Percentiles rank a stretch among this genome's conserved stretches.
These are phyloP conservation scores for Choristoneura rosaceana DNA, from an alignment of 2,888 invertebrate species.

Conservation along the genomic window DNA sequence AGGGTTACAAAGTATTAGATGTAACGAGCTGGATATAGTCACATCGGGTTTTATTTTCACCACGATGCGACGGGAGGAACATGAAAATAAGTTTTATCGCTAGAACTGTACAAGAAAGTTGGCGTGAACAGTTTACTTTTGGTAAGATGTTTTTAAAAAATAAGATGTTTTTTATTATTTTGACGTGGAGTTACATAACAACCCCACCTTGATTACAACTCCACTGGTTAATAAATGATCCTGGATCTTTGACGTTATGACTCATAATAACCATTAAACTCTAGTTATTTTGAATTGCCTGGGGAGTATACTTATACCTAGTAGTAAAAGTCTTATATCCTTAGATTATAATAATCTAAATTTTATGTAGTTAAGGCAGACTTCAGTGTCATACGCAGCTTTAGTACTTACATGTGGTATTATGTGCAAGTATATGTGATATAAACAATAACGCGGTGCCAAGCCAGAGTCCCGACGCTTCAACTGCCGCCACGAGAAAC, in stretches of 20 bases:
- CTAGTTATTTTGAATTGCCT: neutral
- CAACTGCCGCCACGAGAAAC: constrained; percentile 57
- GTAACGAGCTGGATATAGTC: constrained; percentile 39
- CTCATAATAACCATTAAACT: too few species aligned
- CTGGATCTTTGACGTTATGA: too few species aligned
- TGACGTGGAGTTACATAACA: neutral
- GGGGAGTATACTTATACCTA: too few species aligned
- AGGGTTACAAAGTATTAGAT: constrained; percentile 37
- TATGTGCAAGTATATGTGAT: neutral
- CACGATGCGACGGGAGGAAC: neutral
- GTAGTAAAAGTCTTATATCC: too few species aligned
- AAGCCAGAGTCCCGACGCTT: constrained; percentile 50
- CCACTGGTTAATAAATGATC: too few species aligned
- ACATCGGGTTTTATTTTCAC: constrained; percentile 30
- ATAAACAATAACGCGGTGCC: constrained; percentile 42
- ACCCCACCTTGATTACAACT: too few species aligned
- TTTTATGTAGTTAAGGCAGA: neutral
- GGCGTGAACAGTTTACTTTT: neutral
- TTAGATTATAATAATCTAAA: neutral
- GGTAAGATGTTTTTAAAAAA: neutral
- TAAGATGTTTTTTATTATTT: neutral
- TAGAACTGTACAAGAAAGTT: neutral
- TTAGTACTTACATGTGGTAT: neutral
- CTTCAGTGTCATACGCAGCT: neutral
- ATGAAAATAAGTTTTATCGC: neutral